Evolutionary conservation across 2,797 vertebrate species (phyloP).

Genomic region (Selene dorsalis): DNA sequence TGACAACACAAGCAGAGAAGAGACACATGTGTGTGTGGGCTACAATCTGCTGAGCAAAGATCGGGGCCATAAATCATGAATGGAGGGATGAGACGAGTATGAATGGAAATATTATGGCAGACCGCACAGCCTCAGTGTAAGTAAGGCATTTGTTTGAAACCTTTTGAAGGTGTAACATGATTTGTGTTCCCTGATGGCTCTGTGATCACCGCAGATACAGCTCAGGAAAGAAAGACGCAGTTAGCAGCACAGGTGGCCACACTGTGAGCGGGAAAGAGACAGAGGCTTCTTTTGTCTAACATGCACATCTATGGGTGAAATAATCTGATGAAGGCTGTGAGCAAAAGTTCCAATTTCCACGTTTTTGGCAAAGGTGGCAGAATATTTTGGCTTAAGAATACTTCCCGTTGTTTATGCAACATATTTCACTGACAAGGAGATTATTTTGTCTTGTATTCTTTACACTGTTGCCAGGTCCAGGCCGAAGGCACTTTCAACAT

Average conservation of each 20-base stretch:
- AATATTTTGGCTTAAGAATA: conserved; percentile 39
- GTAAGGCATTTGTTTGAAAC: conserved; percentile 55
- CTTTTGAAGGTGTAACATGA: conserved; percentile 70
- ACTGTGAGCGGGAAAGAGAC: conserved; percentile 33
- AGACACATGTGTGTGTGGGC: conserved; percentile 59
- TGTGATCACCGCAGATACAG: conserved; percentile 54
- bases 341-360: conserved; percentile 51
- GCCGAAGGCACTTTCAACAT: conserved; percentile 14
- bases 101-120: conserved; percentile 63
- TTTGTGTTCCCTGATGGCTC: conserved; percentile 54
- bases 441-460: conserved; percentile 34
- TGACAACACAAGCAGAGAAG: conserved; percentile 65
- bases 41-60: conserved; percentile 57
- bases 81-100: conserved; percentile 37
- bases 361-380: conserved; percentile 51
- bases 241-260: conserved; percentile 66
- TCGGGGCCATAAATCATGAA: conserved; percentile 59
- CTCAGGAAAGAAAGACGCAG: conserved; percentile 52
- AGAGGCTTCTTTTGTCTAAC: conserved; percentile 68
- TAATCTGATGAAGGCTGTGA: conserved; percentile 50
- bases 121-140: conserved; percentile 41
- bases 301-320: conserved; percentile 46
- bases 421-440: conserved; percentile 31
- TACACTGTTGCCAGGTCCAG: conserved; percentile 1
- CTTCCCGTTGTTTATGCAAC: conserved; percentile 47